Evolutionary conservation across 2,797 vertebrate genomes (phyloP), one percentile per base, ranked within the genome.

Genomic region (Rhinella marina): DNA sequence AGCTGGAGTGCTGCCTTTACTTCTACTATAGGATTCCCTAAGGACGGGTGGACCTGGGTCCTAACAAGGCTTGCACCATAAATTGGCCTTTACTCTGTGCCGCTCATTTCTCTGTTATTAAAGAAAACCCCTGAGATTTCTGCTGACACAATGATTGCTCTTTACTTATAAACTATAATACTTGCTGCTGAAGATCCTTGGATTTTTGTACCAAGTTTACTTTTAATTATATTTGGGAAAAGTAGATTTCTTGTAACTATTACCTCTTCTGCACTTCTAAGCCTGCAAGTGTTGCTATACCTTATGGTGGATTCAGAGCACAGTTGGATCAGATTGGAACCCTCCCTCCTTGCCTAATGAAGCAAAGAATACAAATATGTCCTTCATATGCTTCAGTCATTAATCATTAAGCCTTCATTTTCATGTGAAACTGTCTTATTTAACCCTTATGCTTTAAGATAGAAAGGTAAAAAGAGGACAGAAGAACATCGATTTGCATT

Each of bases 311-410:
- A 78, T 76, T 61, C 48, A 41, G 70, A 76, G 57, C 83, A 82
- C 57, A 86, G 64, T 86, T 86, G 82, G 80, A 89, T 76, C 41
- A 52, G 59, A 29, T 32, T 83, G 73, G 56, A 86, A 86, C 73
- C 61, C 59, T 86, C 81, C 85, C 88, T 86, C 17, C 54, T 32
- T 86, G 72, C 88, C 73, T 89, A 89, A 89, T 89, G 85, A 86
- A 89, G 84, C 88, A 86, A 59, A 82, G 23, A 86, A 72, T 82
- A 82, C 72, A 89, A 86, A 89, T 86, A 89, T 89, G 88, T 83
- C 80, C 80, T 89, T 89, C 85, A 79, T 86, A 89, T 86, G 81
- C 83, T 89, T 64, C 61, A 83, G 85, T 82, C 88, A 89, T 89
- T 89, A 89, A 89, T 89, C 88, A 89, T 89, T 86, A 83, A 50